phyloP scores from a whole-genome alignment of 1,140 invertebrate genomes.

The Delia radicum region DNA sequence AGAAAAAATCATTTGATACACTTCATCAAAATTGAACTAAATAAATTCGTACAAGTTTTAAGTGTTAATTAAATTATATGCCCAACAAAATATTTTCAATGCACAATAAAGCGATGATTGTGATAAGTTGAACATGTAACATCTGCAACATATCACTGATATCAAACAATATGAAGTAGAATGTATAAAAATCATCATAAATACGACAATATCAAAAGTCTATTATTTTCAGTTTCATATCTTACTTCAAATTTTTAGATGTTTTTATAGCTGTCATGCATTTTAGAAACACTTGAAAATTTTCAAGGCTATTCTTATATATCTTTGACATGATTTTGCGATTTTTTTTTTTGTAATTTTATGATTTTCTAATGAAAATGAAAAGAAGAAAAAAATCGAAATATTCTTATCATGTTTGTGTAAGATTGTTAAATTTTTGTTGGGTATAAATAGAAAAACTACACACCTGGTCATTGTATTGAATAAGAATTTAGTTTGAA shows the following conservation, averaged over 20 bases:
- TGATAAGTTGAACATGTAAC: background rate
- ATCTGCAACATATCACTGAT: background rate
- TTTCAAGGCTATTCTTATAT: background rate
- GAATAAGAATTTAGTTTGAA: background rate
- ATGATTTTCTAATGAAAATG: background rate
- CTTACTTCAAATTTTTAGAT: background rate
- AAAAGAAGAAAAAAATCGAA: background rate
- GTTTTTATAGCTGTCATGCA: constrained; percentile 13
- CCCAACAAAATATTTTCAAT: no score
- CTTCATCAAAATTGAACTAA: background rate
- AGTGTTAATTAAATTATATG: background rate
- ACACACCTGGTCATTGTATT: constrained; percentile 10
- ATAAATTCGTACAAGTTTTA: background rate
- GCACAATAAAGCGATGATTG: background rate
- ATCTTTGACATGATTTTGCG: no score
- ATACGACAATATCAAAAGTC: background rate
- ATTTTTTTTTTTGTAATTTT: background rate
- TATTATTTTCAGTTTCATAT: background rate
- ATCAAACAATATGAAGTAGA: background rate
- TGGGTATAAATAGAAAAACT: background rate
- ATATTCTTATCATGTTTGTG: background rate
- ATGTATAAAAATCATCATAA: background rate
- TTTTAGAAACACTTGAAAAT: background rate
- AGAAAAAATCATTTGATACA: background rate
- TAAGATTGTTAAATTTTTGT: background rate